These are phyloP conservation scores for Cuniculus paca DNA, from an alignment of 2,797 vertebrate genomes.

Conservation along the genomic window DNA sequence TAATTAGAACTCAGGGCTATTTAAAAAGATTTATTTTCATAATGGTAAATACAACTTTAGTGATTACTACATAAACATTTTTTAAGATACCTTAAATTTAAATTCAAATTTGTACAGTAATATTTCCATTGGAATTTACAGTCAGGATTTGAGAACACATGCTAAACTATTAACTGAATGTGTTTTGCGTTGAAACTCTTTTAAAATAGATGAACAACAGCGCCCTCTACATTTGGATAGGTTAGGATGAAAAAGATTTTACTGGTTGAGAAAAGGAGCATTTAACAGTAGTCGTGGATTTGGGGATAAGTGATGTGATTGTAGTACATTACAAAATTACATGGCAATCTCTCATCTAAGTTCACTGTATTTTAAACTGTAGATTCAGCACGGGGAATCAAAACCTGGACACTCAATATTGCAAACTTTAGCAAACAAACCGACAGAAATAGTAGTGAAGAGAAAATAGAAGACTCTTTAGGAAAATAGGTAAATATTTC, in stretches of 20 bases:
- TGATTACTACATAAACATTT: constrained; percentile 73
- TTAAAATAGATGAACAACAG: constrained; percentile 90
- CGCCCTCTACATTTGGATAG: constrained; percentile 90
- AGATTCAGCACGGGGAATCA: constrained; percentile 45
- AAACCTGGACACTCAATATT: constrained; percentile 43
- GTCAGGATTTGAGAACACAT: constrained; percentile 86
- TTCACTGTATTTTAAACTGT: constrained; percentile 66
- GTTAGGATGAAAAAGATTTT: constrained; percentile 73
- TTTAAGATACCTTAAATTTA: constrained; percentile 82
- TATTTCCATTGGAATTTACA: constrained; percentile 82
- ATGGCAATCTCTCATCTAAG: constrained; percentile 5
- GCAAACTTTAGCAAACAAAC: constrained; percentile 62
- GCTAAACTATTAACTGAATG: constrained; percentile 81
- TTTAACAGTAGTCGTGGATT: constrained; percentile 77
- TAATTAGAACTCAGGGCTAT: constrained; percentile 21
- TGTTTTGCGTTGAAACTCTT: constrained; percentile 80
- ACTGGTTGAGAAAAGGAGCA: constrained; percentile 69
- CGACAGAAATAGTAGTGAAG: constrained; percentile 41
- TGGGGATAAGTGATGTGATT: constrained; percentile 67
- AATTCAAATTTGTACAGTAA: constrained; percentile 85
- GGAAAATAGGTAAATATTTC: constrained; percentile 61
- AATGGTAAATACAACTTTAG: constrained; percentile 29
- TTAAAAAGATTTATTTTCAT: constrained; percentile 57
- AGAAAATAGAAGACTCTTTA: constrained; percentile 49
- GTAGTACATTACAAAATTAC: constrained; percentile 48